Base-by-base conservation (phyloP, 2,113 vertebrate genomes). In the Sula dactylatra region DNA sequence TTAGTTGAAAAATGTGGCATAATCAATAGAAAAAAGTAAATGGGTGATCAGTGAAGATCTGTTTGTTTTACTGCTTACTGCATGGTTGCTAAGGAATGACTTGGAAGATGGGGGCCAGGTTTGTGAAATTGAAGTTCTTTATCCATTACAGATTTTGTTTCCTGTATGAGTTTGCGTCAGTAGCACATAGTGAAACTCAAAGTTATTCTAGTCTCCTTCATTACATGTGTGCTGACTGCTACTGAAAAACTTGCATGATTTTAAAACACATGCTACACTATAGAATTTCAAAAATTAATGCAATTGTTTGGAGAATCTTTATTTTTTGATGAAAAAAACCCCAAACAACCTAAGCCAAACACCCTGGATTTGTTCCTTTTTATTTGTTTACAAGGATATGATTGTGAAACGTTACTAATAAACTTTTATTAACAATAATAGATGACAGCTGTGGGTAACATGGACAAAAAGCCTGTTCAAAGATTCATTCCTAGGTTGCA, bases 331-430 rank as follows among this genome's bases (percentile, higher is more conserved):
- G 18, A 13, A 79, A 56, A 92, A 66, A 38, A n/a, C 5, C 5
- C 26, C 19, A 47, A 89, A 56, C 52, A 85, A 67, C 14, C 5
- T 26, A 82, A 86, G 67, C 86, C 64, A 94, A 82, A 91, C 45
- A 61, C 59, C 38, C 69, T 85, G 69, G 21, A 66, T 88, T 81
- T 82, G 38, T 82, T 93, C 54, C 49, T 84, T 93, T 97, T 93
- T 82, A 91, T 94, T 93, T 96, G 91, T 97, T 96, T 94, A 96
- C 69, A 82, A 91, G 88, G 70, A 67, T 96, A 90, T 90, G 92
- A 91, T 97, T 97, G 92, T 94, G 94, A 95, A 96, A 96, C 54
- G 56, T 71, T 93, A 32, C 86, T 96, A 97, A 95, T 96, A 96
- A 94, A 96, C 31, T 93, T 97, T 59, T 94, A 94, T 95, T 96